A percentile compares a stretch with the other conserved stretches of the same genome.
phyloP scores from a whole-genome alignment of 2,888 invertebrate genomes.

The Itoplectis maculator region DNA sequence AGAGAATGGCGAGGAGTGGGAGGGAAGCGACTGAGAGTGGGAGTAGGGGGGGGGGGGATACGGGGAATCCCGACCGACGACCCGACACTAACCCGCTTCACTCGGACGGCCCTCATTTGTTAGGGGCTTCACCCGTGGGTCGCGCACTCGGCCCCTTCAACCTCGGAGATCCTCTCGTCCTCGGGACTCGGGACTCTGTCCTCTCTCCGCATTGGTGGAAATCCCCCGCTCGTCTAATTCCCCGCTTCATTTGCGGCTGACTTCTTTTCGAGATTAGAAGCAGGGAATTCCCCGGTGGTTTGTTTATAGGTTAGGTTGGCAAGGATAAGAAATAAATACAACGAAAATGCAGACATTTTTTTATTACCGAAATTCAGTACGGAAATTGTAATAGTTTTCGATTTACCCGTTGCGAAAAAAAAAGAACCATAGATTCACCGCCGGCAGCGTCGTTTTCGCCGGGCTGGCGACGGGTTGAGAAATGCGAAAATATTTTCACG shows the following conservation, averaged over 20 bases:
- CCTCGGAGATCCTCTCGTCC: constrained; percentile 1
- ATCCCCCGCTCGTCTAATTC: constrained; percentile 21
- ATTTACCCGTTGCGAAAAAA: too few relatives aligned
- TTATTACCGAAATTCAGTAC: too few relatives aligned
- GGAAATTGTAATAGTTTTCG: too few relatives aligned
- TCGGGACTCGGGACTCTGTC: background rate
- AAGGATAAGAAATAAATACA: too few relatives aligned
- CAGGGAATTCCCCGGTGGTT: too few relatives aligned
- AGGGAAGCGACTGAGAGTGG: background rate
- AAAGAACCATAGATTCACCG: too few relatives aligned
- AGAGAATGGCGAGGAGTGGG: background rate
- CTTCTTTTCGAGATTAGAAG: too few relatives aligned
- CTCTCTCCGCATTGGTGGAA: background rate
- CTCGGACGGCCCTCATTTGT: constrained; percentile 58
- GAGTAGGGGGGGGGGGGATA: too few relatives aligned
- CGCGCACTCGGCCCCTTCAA: constrained; percentile 37
- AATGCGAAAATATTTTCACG: constrained; percentile 25
- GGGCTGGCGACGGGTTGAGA: background rate
- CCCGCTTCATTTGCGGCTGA: constrained; percentile 2
- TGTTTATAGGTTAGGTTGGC: too few relatives aligned
- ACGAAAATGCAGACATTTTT: too few relatives aligned
- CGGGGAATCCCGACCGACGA: constrained; percentile 38
- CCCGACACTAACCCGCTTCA: constrained; percentile 45
- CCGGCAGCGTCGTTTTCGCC: background rate
- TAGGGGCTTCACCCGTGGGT: constrained; percentile 47